Evolutionary conservation across 2,797 vertebrate genomes (phyloP), one percentile per base, ranked within the genome.

Genomic region (Ficedula albicollis): DNA sequence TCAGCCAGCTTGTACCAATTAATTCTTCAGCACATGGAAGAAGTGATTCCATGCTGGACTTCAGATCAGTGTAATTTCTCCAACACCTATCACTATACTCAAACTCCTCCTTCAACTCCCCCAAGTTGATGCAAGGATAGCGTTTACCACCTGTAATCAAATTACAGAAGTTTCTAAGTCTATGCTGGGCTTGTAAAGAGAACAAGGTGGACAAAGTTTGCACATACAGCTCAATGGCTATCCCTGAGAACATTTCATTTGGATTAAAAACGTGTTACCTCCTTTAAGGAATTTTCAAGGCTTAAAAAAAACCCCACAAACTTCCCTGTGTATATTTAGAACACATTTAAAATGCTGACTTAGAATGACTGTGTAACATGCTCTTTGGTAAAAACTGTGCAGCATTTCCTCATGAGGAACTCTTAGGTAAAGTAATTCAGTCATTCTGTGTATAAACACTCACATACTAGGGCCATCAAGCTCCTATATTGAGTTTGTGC

Each of bases 81-180:
- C 44, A 34, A 15, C 0, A 1, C 17, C 54, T 49, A 20, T 11
- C 1, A 5, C 46, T 17, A 14, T 7, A 58, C 21, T 68, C 54
- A 34, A 6, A 36, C 52, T 54, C 36, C 26, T 5, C 8, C 29
- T 26, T 16, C 1, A 0, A 0, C 0, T 15, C 8, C 13, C 7
- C 2, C 13, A 25, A 6, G 11, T 0, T 79, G 67, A 77, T 1
- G 5, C 0, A 2, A 60, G 7, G 44, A 20, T 4, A 58, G 43
- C 4, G 25, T 73, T 83, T 72, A 76, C 55, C n/a, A 87, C 23
- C 69, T 78, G 68, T 44, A 62, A 78, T 41, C 84, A 67, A 76
- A 49, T 64, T 68, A 89, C 54, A 81, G 43, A 66, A 78, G 55
- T 52, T 89, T 75, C 36, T 38, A 85, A 80, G 20, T 13, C 13